Evolutionary conservation across 1,140 invertebrate genomes (phyloP), one percentile per base, ranked within the genome.

Genomic region (Pollicipes pollicipes): DNA sequence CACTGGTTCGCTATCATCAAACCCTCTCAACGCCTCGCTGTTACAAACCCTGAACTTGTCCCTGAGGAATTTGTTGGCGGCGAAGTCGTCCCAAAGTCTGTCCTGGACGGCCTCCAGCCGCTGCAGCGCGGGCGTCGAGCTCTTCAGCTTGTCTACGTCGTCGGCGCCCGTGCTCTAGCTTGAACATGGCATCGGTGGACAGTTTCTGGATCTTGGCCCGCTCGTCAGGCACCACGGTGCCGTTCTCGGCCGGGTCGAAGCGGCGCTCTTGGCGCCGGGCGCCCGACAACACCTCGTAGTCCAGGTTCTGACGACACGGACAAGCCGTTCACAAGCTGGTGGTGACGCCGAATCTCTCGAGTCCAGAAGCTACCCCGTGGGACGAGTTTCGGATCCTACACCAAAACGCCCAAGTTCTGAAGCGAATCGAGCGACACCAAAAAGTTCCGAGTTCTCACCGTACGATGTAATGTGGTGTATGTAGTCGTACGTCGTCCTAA

Each of bases 221-320:
- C 10, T 91, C 93, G 79, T 93, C 89, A 0, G 91, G 88, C 0
- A 93, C 89, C 74, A 93, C 73, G 80, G 98, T 95, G 72, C 93
- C 95, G 85, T 98, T 98, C 76, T 96, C 88, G 68, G 87, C 88
- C 0, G 97, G 94, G 83, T 99, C 95, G 95, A 95, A 99, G 75
- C 97, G 84, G 79, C 95, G 94, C 80, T 99, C 97, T 81, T 99
- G 97, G 26, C 97, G 81, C 76, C 93, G 83, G 4, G 96, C 95
- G 17, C 97, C 97, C 75, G 88, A 90, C 0, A 98, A 84, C 71
- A 99, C 93, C 3, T 93, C 87, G 84, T 99, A 99, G 79, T 99
- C 96, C 76, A 98, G 83, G 83, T 99, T 98, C 90, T n/a, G n/a
- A n/a, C n/a, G n/a, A n/a, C n/a, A n/a, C n/a, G n/a, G n/a, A n/a